phyloP scores from a whole-genome alignment of 2,797 vertebrate genomes.

The Petrocephalus schoutedeni region DNA sequence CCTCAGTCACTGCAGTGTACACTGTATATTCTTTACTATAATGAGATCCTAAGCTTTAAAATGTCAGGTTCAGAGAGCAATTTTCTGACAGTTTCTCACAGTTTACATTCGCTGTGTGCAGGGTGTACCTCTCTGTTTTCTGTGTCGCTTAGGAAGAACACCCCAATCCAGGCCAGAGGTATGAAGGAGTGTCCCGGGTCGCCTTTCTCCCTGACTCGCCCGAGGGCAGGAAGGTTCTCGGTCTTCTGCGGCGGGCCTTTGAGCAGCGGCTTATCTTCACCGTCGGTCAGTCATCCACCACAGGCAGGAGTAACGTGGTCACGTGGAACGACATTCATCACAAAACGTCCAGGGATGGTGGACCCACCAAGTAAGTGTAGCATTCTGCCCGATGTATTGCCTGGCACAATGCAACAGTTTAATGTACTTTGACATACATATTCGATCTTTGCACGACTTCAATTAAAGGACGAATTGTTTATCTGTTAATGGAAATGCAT shows the following conservation, averaged over 20 bases:
- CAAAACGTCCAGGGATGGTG: conserved; percentile 58
- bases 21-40: neutral
- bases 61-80: neutral
- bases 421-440: neutral
- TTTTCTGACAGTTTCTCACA: neutral
- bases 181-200: conserved; percentile 48
- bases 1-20: too few species aligned
- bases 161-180: conserved; percentile 54
- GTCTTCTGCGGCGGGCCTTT: conserved; percentile 54
- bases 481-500: conserved; percentile 2
- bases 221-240: conserved; percentile 47
- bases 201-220: conserved; percentile 59
- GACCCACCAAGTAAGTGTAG: conserved; percentile 55
- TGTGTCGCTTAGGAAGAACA: conserved; percentile 52
- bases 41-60: neutral
- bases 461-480: neutral
- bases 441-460: neutral
- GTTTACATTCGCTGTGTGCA: neutral
- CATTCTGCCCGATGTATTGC: neutral
- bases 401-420: neutral
- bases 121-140: neutral
- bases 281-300: conserved; percentile 60
- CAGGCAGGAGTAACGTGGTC: conserved; percentile 54
- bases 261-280: conserved; percentile 63
- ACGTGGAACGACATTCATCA: conserved; percentile 74